Conservation (phyloP, 2,797 vertebrate species). For the Nyctibius grandis region DNA sequence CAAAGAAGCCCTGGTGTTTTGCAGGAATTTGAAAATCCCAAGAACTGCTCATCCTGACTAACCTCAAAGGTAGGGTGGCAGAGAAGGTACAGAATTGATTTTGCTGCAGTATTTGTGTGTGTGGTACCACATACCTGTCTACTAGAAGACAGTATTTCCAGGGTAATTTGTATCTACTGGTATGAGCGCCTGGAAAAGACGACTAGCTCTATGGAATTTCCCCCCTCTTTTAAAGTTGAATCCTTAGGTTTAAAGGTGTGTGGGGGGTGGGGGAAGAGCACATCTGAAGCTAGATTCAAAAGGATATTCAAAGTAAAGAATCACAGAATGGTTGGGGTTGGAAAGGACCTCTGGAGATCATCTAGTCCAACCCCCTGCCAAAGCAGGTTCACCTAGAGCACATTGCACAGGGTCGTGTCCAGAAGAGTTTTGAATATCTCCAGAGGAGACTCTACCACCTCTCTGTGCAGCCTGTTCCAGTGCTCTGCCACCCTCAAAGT, state of each 20-base stretch:
- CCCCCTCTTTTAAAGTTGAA: background rate
- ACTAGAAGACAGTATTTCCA: background rate
- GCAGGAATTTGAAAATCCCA: background rate
- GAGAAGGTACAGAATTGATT: background rate
- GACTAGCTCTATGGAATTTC: background rate
- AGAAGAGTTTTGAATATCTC: too few species aligned
- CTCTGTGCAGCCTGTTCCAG: too few species aligned
- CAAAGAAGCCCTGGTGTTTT: background rate
- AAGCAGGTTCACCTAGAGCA: too few species aligned
- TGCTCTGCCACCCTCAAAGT: too few species aligned
- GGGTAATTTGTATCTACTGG: background rate
- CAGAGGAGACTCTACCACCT: too few species aligned
- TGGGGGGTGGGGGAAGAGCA: too few species aligned
- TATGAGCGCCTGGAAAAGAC: background rate
- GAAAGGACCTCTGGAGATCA: too few species aligned
- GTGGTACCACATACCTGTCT: background rate
- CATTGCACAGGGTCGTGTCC: too few species aligned
- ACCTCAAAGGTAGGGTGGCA: background rate
- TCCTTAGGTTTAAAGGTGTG: background rate
- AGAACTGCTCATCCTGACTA: background rate
- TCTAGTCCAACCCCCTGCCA: too few species aligned
- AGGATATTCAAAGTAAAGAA: background rate
- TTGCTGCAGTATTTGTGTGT: background rate
- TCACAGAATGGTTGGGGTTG: too few species aligned
- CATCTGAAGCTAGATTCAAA: background rate